These are phyloP conservation scores for Columba livia DNA, from an alignment of 2,113 vertebrate species.

Conservation along the genomic window DNA sequence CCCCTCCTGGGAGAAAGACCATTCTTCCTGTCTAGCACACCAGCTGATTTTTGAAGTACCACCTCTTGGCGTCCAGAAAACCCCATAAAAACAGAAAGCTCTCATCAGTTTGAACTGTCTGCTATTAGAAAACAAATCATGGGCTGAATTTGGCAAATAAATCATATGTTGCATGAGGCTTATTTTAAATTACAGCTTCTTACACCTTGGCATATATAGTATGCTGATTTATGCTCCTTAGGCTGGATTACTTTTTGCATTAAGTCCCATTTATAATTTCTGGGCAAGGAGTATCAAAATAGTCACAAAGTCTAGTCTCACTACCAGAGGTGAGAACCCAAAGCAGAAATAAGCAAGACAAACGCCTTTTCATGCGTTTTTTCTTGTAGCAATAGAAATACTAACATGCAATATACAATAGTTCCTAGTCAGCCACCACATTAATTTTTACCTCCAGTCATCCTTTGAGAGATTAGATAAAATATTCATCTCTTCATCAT, in stretches of 20 bases:
- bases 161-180: background rate
- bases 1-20: background rate
- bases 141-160: background rate
- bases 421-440: background rate
- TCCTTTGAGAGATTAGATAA: slow-evolving; percentile 92
- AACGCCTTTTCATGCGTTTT: background rate
- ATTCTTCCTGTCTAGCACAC: background rate
- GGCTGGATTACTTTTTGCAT: background rate
- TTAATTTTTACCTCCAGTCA: slow-evolving; percentile 89
- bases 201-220: background rate
- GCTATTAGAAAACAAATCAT: background rate
- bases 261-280: background rate
- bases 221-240: background rate
- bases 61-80: background rate
- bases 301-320: background rate
- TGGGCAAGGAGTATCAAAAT: background rate
- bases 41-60: background rate
- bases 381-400: background rate
- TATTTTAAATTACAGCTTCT: slow-evolving; percentile 18
- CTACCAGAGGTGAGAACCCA: background rate
- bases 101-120: background rate
- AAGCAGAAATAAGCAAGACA: background rate
- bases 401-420: background rate
- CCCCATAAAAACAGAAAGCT: background rate
- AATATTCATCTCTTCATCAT: slow-evolving; percentile 94